Base-by-base conservation (phyloP, 1,140 invertebrate genomes). In the Papilio glaucus region DNA sequence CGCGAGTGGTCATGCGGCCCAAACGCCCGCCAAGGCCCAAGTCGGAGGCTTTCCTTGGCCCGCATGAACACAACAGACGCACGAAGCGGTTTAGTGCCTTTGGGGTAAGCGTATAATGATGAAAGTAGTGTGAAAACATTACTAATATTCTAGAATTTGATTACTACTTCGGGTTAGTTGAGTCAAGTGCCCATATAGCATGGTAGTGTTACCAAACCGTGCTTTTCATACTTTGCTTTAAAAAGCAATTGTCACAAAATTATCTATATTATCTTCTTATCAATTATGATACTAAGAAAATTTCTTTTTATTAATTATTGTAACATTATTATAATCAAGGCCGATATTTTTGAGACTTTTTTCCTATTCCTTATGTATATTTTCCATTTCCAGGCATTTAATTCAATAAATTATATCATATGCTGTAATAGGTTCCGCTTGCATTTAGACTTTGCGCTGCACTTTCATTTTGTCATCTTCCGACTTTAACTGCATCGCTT, bases 1-100 rank as follows among this genome's bases (percentile, higher is more conserved):
- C 97, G 49, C 94, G 97, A 88, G 97, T 98, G 75, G 97, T 98
- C 79, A 95, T 98, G 89, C 95, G 97, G 94, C 97, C 97, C 74
- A 96, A 97, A 86, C 97, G 97, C 93, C 97, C 97, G 72, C 97
- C 97, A 69, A 94, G 97, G 94, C 97, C 97, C 78, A 98, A 98
- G 90, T 98, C 97, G 2, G 97, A 98, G 93, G 97, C 97, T 18
- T 97, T 97, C 87, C 95, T 98, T 53, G 96, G 96, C 87, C 94
- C 94, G 29, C 96, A 96, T 75, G 86, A 93, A 79, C 82, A 93
- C 73, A 87, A 85, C 72, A 93, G 95, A 92, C 94, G 96, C 91
- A 97, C 96, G 77, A 98, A 98, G 94, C 94, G 97, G 91, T 98
- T 97, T 94, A 98, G 97, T 83, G 97, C 97, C 83, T 98, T 98